phyloP scores from a whole-genome alignment of 2,797 vertebrate species.

The Scolopax bukidnonensis region DNA sequence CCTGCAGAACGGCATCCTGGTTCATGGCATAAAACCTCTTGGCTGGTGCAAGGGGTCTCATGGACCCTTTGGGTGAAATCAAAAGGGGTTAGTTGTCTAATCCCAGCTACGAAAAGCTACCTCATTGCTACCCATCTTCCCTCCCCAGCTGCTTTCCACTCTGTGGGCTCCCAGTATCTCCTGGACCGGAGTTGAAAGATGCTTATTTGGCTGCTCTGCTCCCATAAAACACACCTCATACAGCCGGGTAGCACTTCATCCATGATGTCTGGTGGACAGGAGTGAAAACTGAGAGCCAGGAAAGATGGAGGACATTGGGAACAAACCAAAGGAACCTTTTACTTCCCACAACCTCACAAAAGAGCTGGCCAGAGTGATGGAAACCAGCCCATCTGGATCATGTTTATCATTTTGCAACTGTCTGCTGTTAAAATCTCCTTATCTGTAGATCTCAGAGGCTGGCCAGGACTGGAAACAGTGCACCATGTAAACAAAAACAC shows the following conservation, averaged over 20 bases:
- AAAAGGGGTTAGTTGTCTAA: neutral
- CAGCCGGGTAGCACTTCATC: neutral
- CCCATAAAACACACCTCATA: neutral
- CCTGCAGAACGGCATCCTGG: neutral
- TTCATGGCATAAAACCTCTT: neutral
- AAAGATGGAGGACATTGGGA: neutral
- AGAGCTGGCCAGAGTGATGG: neutral
- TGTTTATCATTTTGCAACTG: neutral
- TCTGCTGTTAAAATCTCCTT: neutral
- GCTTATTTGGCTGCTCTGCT: neutral
- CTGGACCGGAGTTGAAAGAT: fast-evolving
- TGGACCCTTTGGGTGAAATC: neutral
- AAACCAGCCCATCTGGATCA: neutral
- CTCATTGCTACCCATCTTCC: neutral
- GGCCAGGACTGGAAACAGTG: neutral
- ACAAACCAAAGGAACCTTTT: neutral
- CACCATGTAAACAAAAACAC: neutral
- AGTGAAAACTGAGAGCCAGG: neutral
- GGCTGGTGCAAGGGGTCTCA: neutral
- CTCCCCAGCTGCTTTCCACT: neutral
- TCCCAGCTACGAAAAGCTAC: neutral
- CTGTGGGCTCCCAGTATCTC: fast-evolving
- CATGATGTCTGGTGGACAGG: neutral
- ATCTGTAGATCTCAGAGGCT: neutral
- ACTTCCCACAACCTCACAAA: neutral